Conservation (phyloP, 1,140 invertebrate species). For the Samia ricini region DNA sequence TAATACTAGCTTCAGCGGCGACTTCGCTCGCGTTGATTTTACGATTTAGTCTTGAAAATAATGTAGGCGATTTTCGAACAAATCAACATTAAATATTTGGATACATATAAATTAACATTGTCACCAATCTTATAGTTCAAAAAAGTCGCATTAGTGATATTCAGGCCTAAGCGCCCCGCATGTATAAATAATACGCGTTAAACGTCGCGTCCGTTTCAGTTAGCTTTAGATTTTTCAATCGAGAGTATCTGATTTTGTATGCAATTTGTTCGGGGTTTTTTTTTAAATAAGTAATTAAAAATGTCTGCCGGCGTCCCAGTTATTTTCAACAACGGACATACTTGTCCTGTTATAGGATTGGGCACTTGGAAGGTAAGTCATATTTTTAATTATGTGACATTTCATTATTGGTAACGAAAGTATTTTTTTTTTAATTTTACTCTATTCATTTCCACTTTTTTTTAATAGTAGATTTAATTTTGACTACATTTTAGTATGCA, state of each 20-base stretch:
- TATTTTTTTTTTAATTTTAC: not conserved
- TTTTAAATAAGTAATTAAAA: conserved; percentile 2
- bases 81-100: no score
- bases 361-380: conserved; percentile 87
- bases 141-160: conserved; percentile 6
- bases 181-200: not conserved
- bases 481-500: no score
- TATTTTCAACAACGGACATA: conserved; percentile 81
- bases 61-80: no score
- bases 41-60: no score
- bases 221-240: not conserved
- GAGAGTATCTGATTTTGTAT: not conserved
- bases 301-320: conserved; percentile 60
- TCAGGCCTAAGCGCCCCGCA: conserved; percentile 3
- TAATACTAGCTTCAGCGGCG: no score
- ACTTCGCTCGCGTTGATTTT: no score
- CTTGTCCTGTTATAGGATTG: conserved; percentile 84
- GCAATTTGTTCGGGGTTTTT: not conserved
- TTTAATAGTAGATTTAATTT: no score
- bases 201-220: conserved; percentile 4
- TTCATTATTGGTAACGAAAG: not conserved
- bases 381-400: not conserved
- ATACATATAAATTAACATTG: no score
- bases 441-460: no score
- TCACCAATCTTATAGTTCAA: not conserved